These are phyloP conservation scores for Sitta carolinensis DNA, from an alignment of 2,797 vertebrate species.

Conservation along the genomic window DNA sequence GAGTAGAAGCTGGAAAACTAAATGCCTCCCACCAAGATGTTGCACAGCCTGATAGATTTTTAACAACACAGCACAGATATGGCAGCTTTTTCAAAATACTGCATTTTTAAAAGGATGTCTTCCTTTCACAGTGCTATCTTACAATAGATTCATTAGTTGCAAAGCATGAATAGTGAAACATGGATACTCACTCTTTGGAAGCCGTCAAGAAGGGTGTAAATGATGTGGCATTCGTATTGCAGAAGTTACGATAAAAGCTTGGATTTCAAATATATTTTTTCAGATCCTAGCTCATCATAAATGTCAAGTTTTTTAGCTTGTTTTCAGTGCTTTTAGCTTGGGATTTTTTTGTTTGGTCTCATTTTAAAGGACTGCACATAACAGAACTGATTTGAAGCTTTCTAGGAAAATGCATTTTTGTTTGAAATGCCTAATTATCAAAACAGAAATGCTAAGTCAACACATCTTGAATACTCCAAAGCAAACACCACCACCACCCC, in stretches of 20 bases:
- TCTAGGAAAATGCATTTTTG: neutral
- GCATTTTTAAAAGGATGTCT: neutral
- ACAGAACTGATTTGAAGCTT: neutral
- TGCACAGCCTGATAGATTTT: neutral
- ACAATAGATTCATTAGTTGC: conserved; percentile 14
- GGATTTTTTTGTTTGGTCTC: neutral
- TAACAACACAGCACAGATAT: neutral
- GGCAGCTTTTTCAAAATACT: conserved; percentile 12
- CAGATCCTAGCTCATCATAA: neutral
- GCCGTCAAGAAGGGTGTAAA: neutral
- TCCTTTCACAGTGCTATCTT: neutral
- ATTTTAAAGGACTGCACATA: neutral
- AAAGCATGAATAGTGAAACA: neutral
- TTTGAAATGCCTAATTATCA: neutral
- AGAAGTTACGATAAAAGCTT: neutral
- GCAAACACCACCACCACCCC: neutral
- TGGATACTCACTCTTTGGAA: neutral
- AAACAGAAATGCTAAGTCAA: neutral
- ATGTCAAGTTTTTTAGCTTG: neutral
- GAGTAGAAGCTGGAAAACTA: neutral
- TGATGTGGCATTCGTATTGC: neutral
- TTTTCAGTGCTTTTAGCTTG: neutral
- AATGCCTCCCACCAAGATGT: neutral
- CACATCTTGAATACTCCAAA: neutral
- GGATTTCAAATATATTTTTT: neutral